Evolutionary conservation across 2,888 invertebrate genomes (phyloP), one percentile per base, ranked within the genome.

Genomic region (Metallyticus violacea): DNA sequence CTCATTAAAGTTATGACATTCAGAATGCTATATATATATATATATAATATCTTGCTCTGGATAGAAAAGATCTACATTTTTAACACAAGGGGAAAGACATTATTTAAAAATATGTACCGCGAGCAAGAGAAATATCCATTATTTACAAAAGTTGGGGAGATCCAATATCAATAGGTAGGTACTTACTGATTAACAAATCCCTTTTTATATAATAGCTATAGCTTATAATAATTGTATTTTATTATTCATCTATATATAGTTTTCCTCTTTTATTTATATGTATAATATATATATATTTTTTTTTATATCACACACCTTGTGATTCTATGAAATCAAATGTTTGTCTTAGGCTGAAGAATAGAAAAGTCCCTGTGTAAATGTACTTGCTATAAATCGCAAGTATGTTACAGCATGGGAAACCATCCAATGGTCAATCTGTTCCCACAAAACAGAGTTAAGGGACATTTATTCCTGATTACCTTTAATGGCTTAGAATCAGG

Each of bases 221-320:
- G 86, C 84, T 87, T 86, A 87, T 87, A 85, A 88, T 88, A 88
- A 86, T 81, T 85, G 82, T 84, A 87, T 86, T 78, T 86, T 78
- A 78, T 30, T 88, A 83, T 88, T 81, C 87, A 85, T 88, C 85
- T 88, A 86, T 88, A 87, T 88, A 87, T 88, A 87, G 85, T 87
- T 85, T 85, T 87, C 81, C 77, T 86, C 79, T 85, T 87, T 87
- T 29, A 81, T 87, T 85, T 76, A 83, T 87, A 82, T 87, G 86
- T 87, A 88, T 88, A 85, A 86, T 87, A 86, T 88, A 88, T 87
- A 86, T 86, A 80, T 87, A 86, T 88, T 87, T 87, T 87, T 87
- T 86, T 88, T 85, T 86, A 80, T 87, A 88, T 88, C 87, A 87
- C 88, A 88, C 88, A 84, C 87, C 87, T 86, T 88, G 87, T 88